Base-by-base conservation (phyloP, 2,888 invertebrate species). In the Therioaphis trifolii region DNA sequence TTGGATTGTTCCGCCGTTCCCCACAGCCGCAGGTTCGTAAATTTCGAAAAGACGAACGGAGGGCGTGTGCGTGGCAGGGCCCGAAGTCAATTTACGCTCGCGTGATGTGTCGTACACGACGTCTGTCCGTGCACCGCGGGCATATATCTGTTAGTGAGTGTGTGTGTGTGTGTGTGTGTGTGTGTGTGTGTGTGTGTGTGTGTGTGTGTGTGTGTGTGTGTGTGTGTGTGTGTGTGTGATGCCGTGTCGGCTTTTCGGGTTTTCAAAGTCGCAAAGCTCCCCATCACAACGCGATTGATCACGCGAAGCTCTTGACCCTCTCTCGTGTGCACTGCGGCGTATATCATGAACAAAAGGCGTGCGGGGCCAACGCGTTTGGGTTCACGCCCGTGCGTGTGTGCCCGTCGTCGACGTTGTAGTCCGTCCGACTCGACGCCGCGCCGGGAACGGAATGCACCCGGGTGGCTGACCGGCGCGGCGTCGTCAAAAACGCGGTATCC, bases 301-400 rank as follows among this genome's bases (percentile, higher is more conserved):
- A 82, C 80, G 80, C 80, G 72, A 82, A 72, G 24, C 61, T 72
- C 72, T 82, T 72, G 80, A 82, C 80, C 80, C 72, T 14, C 24
- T 27, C 12, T 27, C n/a, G 7, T 55, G 7, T 49, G 2, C 52
- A 52, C 43, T 9, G 7, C 4, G 7, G 11, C 43, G 11, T 43
- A 43, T 43, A 43, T 43, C 4, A 43, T 9, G 15, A 7, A 7
- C 4, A 11, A 49, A 68, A 55, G 40, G 69, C 58, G 58, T 58
- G 43, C 58, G 58, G 71, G n/a, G n/a, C 61, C n/a, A n/a, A n/a
- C 18, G 24, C 49, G 35, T 29, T 49, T 15, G n/a, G n/a, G n/a
- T 63, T 61, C 27, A 46, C 46, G 15, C 29, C n/a, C 52, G 49
- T 14, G 49, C 5, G 27, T 49, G 71, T 46, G 49, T n/a, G n/a